Base-by-base conservation (phyloP, 2,797 vertebrate genomes). In the Petrocephalus sullivani region DNA sequence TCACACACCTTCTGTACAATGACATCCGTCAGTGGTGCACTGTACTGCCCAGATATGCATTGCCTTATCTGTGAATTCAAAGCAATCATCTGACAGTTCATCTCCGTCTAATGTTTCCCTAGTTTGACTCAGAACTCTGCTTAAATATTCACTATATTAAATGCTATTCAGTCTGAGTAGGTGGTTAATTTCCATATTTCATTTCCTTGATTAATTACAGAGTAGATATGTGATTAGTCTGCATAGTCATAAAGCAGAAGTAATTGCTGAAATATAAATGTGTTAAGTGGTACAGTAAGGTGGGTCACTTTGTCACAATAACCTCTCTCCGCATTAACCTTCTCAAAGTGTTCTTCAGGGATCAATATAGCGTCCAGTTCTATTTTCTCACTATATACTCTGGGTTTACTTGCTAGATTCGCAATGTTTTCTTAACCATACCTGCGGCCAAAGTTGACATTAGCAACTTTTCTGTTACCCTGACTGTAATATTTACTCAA, bases 201-300 rank as follows among this genome's bases (percentile, higher is more conserved):
- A 78, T 78, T 78, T 78, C 71, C 71, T 19, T 23, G 16, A 78
- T 46, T 78, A 78, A 78, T 78, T 78, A 78, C 46, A 19, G 71
- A 78, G 64, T 71, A 71, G 64, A 37, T 33, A 71, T 71, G 28
- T 71, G 64, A 71, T 71, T 71, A 37, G 37, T 78, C 71, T 78
- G 71, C 71, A 78, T 78, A 78, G 16, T 78, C 37, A 75, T 75
- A 37, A 78, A 41, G 23, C 61, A 19, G 0, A 90, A 93, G 90
- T 88, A 78, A 78, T 46, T 46, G 37, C 33, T 78, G 41, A 78
- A 37, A 28, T n/a, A 78, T 41, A 78, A 78, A 78, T 78, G 4
- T 78, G 71, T 46, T 78, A 19, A 78, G 33, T 46, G 37, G 14
- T 78, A 46, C 71, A 78, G 71, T n/a, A 46, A 41, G 71, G 33